Evolutionary conservation across 92 coral and sea anemone species (phyloP).

Genomic region (Zoanthus gigantus): DNA sequence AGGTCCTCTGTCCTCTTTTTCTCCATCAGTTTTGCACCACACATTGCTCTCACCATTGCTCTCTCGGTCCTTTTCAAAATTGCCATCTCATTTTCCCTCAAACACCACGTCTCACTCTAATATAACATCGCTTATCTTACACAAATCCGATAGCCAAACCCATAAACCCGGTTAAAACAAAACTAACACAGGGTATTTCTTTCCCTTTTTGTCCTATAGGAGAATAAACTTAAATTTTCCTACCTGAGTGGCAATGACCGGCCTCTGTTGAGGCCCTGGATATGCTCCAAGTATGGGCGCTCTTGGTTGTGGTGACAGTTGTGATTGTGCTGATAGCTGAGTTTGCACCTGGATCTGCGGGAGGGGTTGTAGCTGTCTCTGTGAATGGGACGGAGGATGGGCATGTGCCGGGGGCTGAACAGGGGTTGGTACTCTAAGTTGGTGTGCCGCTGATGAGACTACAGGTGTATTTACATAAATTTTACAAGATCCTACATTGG

Average conservation of each 20-base stretch:
- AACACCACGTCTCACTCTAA: too few species aligned
- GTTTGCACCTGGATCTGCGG: constrained; percentile 26
- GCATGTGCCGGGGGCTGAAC: constrained; percentile 30
- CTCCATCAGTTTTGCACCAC: too few species aligned
- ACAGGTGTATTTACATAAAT: constrained; percentile 41
- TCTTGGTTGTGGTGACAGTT: constrained; percentile 38
- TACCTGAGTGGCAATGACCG: constrained; percentile 33
- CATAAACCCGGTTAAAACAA: too few species aligned
- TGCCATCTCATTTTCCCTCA: too few species aligned
- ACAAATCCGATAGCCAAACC: too few species aligned
- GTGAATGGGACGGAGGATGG: constrained; percentile 16
- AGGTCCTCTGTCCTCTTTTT: too few species aligned
- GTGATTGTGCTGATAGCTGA: constrained; percentile 23
- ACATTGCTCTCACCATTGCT: too few species aligned
- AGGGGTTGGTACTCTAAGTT: constrained; percentile 27
- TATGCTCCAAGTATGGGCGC: constrained; percentile 27
- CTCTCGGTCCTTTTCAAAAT: too few species aligned
- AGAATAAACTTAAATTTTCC: neutral
- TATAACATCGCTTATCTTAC: too few species aligned
- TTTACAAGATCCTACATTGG: constrained; percentile 27
- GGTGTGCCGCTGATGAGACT: constrained; percentile 41
- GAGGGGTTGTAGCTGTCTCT: constrained; percentile 16
- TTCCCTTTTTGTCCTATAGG: neutral
- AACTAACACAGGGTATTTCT: too few species aligned
- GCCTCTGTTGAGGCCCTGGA: constrained; percentile 31